phyloP scores from a whole-genome alignment of 2,113 vertebrate species.

The Psephotus haematonotus region DNA sequence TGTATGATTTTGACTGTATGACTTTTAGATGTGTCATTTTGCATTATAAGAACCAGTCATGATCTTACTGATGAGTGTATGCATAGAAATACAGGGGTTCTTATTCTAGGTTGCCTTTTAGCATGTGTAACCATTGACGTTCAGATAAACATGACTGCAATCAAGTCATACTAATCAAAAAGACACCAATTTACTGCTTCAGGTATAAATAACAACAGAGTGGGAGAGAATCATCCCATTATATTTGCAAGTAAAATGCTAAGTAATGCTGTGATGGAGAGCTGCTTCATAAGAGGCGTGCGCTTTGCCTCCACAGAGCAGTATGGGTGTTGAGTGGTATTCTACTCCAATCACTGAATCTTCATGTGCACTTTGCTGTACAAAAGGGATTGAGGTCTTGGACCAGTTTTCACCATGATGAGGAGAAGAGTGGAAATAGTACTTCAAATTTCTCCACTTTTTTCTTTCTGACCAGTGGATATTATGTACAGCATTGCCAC shows the following conservation, averaged over 20 bases:
- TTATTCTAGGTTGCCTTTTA: slow-evolving; percentile 15
- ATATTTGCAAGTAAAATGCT: neutral
- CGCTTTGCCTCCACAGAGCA: neutral
- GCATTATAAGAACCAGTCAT: neutral
- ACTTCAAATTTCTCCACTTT: neutral
- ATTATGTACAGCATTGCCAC: neutral
- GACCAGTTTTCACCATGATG: neutral
- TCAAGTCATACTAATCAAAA: slow-evolving; percentile 51
- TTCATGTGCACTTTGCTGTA: neutral
- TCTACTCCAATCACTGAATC: neutral
- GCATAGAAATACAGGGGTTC: neutral
- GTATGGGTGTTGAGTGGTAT: neutral
- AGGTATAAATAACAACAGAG: slow-evolving; percentile 56
- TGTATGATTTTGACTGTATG: neutral
- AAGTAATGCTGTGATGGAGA: neutral
- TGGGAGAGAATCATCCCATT: neutral
- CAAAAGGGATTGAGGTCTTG: neutral
- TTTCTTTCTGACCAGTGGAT: neutral
- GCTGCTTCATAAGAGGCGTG: neutral
- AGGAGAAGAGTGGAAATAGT: neutral
- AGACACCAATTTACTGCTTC: slow-evolving; percentile 14
- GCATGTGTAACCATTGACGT: slow-evolving; percentile 14
- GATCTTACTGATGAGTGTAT: neutral
- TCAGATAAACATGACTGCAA: slow-evolving; percentile 46
- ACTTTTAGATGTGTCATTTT: slow-evolving; percentile 22